Conservation (phyloP, 2,797 vertebrate genomes). For the Pipistrellus nathusii region DNA sequence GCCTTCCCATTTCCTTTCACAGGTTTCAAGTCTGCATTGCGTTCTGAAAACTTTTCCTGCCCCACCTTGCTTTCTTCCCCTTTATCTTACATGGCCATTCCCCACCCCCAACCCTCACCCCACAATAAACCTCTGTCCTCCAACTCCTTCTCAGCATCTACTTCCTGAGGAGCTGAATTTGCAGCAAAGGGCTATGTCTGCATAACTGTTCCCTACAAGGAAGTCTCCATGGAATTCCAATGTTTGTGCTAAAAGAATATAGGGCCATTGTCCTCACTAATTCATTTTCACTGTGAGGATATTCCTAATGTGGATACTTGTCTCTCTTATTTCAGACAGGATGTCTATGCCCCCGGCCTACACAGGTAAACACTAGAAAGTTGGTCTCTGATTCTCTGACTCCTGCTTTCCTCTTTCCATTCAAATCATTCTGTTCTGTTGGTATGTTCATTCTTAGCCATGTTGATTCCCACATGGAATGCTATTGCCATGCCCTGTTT, state of each 20-base stretch:
- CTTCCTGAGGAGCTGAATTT: neutral
- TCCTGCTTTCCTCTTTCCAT: neutral
- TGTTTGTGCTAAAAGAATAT: neutral
- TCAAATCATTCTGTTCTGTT: neutral
- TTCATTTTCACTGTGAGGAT: neutral
- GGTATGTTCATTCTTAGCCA: neutral
- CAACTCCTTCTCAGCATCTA: neutral
- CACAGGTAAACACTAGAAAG: neutral
- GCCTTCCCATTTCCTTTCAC: neutral
- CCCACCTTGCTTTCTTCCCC: neutral
- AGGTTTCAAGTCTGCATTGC: neutral
- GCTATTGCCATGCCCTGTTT: neutral
- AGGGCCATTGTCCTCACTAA: neutral
- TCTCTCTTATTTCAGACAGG: neutral
- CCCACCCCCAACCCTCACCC: neutral
- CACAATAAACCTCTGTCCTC: neutral
- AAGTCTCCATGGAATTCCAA: conserved; percentile 37
- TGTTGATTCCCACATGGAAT: neutral
- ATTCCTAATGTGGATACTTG: neutral
- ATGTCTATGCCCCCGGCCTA: neutral
- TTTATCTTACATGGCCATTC: neutral
- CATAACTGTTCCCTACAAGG: neutral
- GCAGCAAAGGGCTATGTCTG: neutral
- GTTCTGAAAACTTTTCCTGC: neutral
- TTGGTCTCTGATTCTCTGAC: neutral